Conservation (phyloP, 1,140 invertebrate species). For the Scaptomyza graminum region DNA sequence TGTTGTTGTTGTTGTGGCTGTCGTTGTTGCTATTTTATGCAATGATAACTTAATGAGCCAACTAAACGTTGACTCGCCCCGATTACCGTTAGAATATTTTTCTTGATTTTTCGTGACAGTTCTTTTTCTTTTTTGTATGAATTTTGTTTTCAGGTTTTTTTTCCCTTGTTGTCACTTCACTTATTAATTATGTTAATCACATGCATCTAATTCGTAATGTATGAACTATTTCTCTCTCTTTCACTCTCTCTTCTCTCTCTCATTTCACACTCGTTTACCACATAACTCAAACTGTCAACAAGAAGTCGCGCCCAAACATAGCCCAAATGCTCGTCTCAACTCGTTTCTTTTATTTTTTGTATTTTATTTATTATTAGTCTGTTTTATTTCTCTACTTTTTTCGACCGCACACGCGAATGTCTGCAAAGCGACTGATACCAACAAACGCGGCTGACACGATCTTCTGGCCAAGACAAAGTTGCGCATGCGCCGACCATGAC, state of each 20-base stretch:
- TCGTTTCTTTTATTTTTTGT: background rate
- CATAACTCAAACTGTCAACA: conserved; percentile 78
- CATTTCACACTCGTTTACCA: conserved; percentile 50
- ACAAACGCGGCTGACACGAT: conserved; percentile 43
- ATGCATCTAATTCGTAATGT: conserved; percentile 37
- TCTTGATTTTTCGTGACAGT: conserved; percentile 13
- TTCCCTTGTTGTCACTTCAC: conserved; percentile 35
- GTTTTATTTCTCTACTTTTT: conserved; percentile 29
- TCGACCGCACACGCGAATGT: conserved; percentile 79
- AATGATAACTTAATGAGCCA: conserved; percentile 65
- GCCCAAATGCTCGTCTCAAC: conserved; percentile 39
- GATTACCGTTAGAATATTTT: conserved; percentile 42
- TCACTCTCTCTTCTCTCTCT: conserved; percentile 56
- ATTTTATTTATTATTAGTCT: background rate
- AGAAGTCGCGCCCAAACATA: conserved; percentile 70
- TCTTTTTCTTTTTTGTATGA: too few relatives aligned
- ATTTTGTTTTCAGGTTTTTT: background rate
- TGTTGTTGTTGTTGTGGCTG: conserved; percentile 7
- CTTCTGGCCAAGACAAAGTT: conserved; percentile 61
- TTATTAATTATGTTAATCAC: conserved; percentile 76
- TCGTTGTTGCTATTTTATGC: conserved; percentile 44
- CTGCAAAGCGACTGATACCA: conserved; percentile 76
- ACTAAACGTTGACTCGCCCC: conserved; percentile 11
- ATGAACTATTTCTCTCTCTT: conserved; percentile 39
- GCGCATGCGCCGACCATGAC: conserved; percentile 58